Base-by-base conservation (phyloP, 2,113 vertebrate genomes). In the Muntiacus muntjak region DNA sequence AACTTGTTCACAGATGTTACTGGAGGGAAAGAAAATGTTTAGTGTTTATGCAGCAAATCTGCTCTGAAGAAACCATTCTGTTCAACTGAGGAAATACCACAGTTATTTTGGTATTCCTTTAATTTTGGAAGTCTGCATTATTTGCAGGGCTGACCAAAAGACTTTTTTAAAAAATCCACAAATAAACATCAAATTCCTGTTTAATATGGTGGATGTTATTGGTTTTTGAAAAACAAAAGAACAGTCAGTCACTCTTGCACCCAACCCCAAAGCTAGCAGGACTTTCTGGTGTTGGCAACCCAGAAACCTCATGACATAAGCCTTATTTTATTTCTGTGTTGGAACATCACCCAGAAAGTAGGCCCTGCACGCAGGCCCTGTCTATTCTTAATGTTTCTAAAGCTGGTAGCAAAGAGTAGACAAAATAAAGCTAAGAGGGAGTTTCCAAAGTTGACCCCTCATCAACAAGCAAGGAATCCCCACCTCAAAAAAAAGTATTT, bases 91-190 rank as follows among this genome's bases (percentile, higher is more conserved):
- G 98, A 98, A 98, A 98, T 98, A 94, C 96, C 97, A 96, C 86
- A 96, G 91, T 98, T 97, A 97, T 98, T 98, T 98, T 97, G 94
- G 97, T 97, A 96, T 97, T 95, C 25, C 94, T 97, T 98, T 98
- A 98, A 98, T 97, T 96, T 96, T 97, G 94, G 96, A 96, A 95
- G 85, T 76, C 92, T 97, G 96, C 94, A 96, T 96, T 97, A 98
- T 98, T 98, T 98, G 97, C 89, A 95, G 90, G 86, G 54, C 76
- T 97, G 94, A 97, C 96, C 95, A 95, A 96, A 97, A 83, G 54
- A 5, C 33, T 91, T 95, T 95, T 95, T 19, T 2, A 28, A 71
- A 71, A 93, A 93, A 92, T 91, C 78, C 89, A 95, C 89, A 98
- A 98, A 94, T 98, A 98, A 98, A 98, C 97, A 97, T 81, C 52